Percentiles rank a stretch among this genome's conserved stretches.
These are phyloP conservation scores for Neoaliturus tenellus DNA, from an alignment of 2,888 invertebrate species.

Conservation along the genomic window DNA sequence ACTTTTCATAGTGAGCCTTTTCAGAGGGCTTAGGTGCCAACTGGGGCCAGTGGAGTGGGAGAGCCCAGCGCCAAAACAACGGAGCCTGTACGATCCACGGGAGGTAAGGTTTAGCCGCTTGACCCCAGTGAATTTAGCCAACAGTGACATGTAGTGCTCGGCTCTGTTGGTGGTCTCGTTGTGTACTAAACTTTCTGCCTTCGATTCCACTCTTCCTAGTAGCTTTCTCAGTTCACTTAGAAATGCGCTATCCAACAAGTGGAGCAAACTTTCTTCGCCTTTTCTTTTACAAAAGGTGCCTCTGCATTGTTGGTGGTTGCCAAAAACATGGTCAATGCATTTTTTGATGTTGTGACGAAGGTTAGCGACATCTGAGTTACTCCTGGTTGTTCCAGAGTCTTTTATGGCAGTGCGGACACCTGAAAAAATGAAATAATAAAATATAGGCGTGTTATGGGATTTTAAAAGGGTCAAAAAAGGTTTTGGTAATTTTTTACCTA, in stretches of 20 bases:
- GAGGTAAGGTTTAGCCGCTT: slow-evolving; percentile 68
- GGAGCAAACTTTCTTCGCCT: neutral
- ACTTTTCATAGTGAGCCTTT: neutral
- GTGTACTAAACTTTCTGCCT: neutral
- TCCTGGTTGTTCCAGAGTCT: neutral
- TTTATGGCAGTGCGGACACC: neutral
- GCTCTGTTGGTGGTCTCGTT: neutral
- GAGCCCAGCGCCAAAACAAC: slow-evolving; percentile 68
- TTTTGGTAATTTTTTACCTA: too few species aligned
- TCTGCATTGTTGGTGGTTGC: neutral
- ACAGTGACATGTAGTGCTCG: neutral
- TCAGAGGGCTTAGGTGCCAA: neutral
- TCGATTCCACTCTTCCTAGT: neutral
- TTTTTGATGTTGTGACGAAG: neutral
- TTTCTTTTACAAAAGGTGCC: neutral
- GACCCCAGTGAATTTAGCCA: slow-evolving; percentile 62
- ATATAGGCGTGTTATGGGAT: too few species aligned
- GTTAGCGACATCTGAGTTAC: neutral
- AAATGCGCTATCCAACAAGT: neutral
- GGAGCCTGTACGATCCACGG: slow-evolving; percentile 67
- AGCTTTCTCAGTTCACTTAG: neutral
- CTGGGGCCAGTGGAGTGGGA: neutral
- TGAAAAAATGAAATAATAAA: too few species aligned
- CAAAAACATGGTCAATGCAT: neutral
- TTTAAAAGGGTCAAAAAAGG: too few species aligned